These are phyloP conservation scores for Nasonia vitripennis DNA, from an alignment of 1,140 invertebrate genomes.

Conservation along the genomic window DNA sequence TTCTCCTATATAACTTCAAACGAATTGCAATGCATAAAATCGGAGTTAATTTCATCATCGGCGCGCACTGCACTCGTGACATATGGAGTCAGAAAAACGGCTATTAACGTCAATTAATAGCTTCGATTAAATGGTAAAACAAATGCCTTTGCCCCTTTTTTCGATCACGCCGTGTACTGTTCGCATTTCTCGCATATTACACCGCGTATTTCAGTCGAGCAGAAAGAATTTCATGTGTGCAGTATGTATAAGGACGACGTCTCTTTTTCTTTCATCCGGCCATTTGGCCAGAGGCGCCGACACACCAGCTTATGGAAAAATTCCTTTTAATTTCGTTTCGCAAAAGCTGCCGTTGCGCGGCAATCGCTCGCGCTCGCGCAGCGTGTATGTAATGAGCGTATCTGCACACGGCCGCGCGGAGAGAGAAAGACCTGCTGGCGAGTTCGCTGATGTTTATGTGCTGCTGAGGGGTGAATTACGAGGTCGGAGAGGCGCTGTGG, in stretches of 20 bases:
- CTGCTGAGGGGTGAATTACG: no score
- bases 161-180: not conserved
- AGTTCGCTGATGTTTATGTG: no score
- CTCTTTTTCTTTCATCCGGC: slow-evolving; percentile 6
- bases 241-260: not conserved
- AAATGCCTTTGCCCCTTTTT: not conserved
- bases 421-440: no score
- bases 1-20: no score
- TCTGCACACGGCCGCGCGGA: no score
- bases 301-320: not conserved
- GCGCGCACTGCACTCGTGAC: no score
- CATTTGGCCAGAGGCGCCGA: not conserved
- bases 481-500: no score
- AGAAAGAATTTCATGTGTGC: no score
- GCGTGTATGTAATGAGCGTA: not conserved
- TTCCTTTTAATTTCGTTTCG: slow-evolving; percentile 13
- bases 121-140: slow-evolving; percentile 31
- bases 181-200: slow-evolving; percentile 25
- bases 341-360: not conserved
- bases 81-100: not conserved
- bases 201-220: not conserved
- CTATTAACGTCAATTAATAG: slow-evolving; percentile 16
- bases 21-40: no score
- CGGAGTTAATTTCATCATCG: no score
- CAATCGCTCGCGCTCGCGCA: not conserved